Evolutionary conservation across 2,888 invertebrate species (phyloP).

Genomic region (Scaptomyza flava): DNA sequence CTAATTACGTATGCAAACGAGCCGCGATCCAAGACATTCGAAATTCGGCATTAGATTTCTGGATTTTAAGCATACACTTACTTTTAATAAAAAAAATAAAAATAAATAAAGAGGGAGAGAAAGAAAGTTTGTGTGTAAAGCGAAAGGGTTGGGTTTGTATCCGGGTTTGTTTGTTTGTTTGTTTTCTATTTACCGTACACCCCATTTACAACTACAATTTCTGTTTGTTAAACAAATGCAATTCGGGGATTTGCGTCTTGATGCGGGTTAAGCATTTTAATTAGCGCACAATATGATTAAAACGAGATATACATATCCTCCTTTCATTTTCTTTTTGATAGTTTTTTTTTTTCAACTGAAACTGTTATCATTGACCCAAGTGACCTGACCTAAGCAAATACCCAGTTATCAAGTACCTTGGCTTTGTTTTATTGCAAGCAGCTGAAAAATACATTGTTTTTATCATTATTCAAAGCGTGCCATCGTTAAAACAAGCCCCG

Average conservation of each 20-base stretch:
- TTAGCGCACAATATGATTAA: conserved; percentile 62
- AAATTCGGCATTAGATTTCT: conserved; percentile 18
- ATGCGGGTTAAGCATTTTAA: conserved; percentile 79
- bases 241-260: conserved; percentile 61
- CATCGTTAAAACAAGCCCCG: conserved; percentile 26
- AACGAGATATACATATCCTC: not conserved
- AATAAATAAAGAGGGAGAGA: not conserved
- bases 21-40: conserved; percentile 32
- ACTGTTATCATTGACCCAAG: conserved; percentile 39
- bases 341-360: conserved; percentile 9
- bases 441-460: conserved; percentile 38
- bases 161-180: conserved; percentile 48
- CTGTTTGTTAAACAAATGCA: conserved; percentile 17
- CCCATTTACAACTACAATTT: conserved; percentile 36
- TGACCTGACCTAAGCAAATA: conserved; percentile 18
- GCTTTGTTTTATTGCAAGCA: conserved; percentile 44
- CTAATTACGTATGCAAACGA: conserved; percentile 79
- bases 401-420: conserved; percentile 25
- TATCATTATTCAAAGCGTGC: conserved; percentile 56
- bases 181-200: conserved; percentile 49
- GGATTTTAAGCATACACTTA: conserved; percentile 1
- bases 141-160: conserved; percentile 37
- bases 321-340: conserved; percentile 7
- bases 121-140: conserved; percentile 8
- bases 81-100: not conserved